These are phyloP conservation scores for Theretra japonica DNA, from an alignment of 2,888 invertebrate species.

Conservation along the genomic window DNA sequence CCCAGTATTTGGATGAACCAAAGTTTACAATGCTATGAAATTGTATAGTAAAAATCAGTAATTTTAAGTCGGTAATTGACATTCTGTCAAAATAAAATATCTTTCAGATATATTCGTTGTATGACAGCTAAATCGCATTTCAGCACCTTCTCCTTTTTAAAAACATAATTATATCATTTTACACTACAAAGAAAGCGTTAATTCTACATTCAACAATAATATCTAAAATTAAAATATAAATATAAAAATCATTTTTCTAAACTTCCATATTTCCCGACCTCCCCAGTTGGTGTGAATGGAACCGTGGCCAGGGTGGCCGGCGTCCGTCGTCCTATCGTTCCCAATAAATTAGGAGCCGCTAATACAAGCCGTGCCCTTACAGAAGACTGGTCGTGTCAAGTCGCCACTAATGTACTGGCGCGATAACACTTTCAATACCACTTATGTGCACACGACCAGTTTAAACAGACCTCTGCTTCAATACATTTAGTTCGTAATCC, in stretches of 20 bases:
- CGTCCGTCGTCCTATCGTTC: slow-evolving; percentile 82
- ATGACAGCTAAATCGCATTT: too few relatives aligned
- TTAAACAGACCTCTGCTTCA: slow-evolving; percentile 47
- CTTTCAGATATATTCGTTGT: too few relatives aligned
- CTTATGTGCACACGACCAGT: slow-evolving; percentile 63
- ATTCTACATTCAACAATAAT: too few relatives aligned
- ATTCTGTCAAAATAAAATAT: too few relatives aligned
- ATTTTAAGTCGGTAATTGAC: too few relatives aligned
- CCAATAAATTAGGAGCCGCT: slow-evolving; percentile 83
- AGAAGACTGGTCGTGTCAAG: slow-evolving; percentile 82
- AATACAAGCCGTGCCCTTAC: slow-evolving; percentile 81
- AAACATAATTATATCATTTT: too few relatives aligned
- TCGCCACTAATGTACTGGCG: slow-evolving; percentile 79
- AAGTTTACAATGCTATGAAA: too few relatives aligned
- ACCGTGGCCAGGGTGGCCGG: slow-evolving; percentile 80
- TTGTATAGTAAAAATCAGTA: too few relatives aligned
- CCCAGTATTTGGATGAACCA: too few relatives aligned
- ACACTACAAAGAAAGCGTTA: too few relatives aligned
- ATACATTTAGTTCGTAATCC: slow-evolving; percentile 7
- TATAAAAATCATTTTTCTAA: not conserved
- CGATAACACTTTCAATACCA: slow-evolving; percentile 81
- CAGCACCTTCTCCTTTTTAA: too few relatives aligned
- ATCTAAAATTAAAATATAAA: too few relatives aligned
- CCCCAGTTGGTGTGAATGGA: slow-evolving; percentile 77
- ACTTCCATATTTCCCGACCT: slow-evolving; percentile 48